Evolutionary conservation across 2,113 vertebrate species (phyloP), one percentile per base, ranked within the genome.

Genomic region (Grammomys dolichurus): DNA sequence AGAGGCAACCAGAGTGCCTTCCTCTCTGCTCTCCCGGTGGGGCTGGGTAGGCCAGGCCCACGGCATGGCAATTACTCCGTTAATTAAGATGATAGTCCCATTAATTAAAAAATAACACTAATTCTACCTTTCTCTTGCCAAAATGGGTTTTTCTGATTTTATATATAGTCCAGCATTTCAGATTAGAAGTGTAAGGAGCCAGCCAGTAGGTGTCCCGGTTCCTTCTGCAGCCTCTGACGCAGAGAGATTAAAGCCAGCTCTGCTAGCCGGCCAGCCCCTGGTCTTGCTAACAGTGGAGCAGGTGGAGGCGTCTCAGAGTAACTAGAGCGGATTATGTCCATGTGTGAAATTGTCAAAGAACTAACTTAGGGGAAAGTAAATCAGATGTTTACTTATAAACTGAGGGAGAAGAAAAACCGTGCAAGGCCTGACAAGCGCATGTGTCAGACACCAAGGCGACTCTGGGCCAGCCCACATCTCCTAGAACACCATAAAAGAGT

Each of bases 111-210:
- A 65, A 31, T 13, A 33, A 33, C 14, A 67, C 3, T 28, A 22
- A 65, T 56, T 89, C 85, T 48, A 36, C 48, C 28, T 75, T 89
- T 56, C 36, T 87, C 31, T 72, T 65, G 67, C 86, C 95, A 76
- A 33, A 87, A 43, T 75, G 77, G 22, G 10, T 58, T 95, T 77
- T 91, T 91, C 58, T 91, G 51, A 70, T 80, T 80, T 87, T 46
- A 28, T 80, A 4, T 46, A 9, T 48, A 89, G 76, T 46, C 67
- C 84, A 12, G 40, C 24, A 76, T 67, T 48, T 36, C 73, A 86
- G 89, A 76, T 89, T 40, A 77, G 36, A 81, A 76, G 20, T 73
- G 20, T 72, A 82, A 69, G 63, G 17, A 40, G 40, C 40, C 40
- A 51, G 63, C 12, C 14, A 1, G 60, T 65, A 9, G 26, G 26